Evolutionary conservation across 2,797 vertebrate genomes (phyloP).

Genomic region (Micrastur ruficollis): DNA sequence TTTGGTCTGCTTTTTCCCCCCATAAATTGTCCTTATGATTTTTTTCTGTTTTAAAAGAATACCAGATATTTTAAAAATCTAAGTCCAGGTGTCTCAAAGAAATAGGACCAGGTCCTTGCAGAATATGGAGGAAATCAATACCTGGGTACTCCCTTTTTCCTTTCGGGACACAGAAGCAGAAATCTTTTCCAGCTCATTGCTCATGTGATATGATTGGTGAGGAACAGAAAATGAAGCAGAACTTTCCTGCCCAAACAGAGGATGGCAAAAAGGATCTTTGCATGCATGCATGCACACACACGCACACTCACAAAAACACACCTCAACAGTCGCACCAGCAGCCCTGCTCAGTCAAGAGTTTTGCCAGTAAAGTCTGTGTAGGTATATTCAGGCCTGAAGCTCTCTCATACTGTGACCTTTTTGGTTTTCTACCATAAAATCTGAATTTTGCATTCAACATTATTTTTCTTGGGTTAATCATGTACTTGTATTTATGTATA

Average conservation of each 20-base stretch:
- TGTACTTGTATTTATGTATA: background rate
- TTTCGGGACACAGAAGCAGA: background rate
- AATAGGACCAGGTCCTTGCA: background rate
- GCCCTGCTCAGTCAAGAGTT: background rate
- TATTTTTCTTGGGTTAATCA: background rate
- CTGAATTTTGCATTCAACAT: background rate
- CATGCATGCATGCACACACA: accelerated
- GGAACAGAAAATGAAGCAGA: background rate
- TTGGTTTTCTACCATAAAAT: background rate
- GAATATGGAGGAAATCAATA: background rate
- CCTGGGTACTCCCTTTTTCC: background rate
- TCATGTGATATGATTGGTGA: background rate
- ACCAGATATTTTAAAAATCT: background rate
- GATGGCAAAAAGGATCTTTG: background rate
- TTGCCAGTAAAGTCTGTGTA: background rate
- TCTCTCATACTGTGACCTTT: background rate
- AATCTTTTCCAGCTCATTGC: background rate
- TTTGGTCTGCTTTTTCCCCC: background rate
- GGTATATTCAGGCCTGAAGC: background rate
- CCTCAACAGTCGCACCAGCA: background rate
- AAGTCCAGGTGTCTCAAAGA: background rate
- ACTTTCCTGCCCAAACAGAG: background rate
- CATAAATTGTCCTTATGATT: background rate
- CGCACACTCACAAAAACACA: background rate
- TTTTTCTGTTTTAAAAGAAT: background rate